phyloP scores from a whole-genome alignment of 2,888 invertebrate genomes.

The Zaprionus lineosus region DNA sequence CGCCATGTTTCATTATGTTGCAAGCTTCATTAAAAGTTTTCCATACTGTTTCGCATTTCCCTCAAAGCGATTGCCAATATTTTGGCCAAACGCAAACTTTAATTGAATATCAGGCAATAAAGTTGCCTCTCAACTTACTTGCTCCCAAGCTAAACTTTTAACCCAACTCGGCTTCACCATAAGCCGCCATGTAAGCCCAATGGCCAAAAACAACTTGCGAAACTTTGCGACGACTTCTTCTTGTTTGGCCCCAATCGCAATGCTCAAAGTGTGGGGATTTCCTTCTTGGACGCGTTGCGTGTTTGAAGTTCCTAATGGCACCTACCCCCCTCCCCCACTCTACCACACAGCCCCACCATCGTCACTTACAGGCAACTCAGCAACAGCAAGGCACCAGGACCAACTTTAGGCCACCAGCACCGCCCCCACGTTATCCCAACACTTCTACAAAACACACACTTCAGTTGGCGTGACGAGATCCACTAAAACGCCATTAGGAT shows the following conservation, averaged over 20 bases:
- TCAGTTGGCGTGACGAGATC: constrained; percentile 23
- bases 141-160: neutral
- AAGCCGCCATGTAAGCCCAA: constrained; percentile 31
- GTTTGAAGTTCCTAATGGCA: constrained; percentile 15
- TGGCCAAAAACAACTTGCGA: constrained; percentile 22
- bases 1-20: neutral
- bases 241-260: constrained; percentile 7
- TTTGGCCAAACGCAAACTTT: constrained; percentile 47
- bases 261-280: constrained; percentile 18
- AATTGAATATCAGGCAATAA: constrained; percentile 52
- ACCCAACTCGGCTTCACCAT: constrained; percentile 1
- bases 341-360: constrained; percentile 2
- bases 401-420: too few species aligned
- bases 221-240: constrained; percentile 36
- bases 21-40: constrained; percentile 7
- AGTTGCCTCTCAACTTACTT: constrained; percentile 25
- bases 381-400: too few species aligned
- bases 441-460: too few species aligned
- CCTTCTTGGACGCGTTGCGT: constrained; percentile 36
- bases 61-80: constrained; percentile 27
- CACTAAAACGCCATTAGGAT: constrained; percentile 33
- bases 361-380: too few species aligned
- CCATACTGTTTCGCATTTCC: constrained; percentile 25
- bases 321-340: neutral
- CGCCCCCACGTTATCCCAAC: too few species aligned